Evolutionary conservation across 2,797 vertebrate species (phyloP).

Genomic region (Lutjanus argentimaculatus): DNA sequence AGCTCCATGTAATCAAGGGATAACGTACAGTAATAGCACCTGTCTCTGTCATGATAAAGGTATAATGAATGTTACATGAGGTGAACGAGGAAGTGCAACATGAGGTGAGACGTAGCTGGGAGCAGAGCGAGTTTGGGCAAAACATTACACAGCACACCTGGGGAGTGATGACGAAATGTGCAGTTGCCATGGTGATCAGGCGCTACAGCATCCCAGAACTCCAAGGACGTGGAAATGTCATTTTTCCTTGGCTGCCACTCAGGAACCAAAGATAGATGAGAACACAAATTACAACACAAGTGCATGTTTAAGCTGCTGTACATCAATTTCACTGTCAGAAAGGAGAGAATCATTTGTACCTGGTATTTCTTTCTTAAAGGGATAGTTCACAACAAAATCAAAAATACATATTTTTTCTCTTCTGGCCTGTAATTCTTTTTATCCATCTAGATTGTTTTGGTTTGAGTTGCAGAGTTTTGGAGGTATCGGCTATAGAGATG

Average conservation of each 20-base stretch:
- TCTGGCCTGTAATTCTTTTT: no score
- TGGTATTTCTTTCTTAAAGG: neutral
- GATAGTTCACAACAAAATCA: no score
- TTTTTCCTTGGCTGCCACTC: constrained; percentile 48
- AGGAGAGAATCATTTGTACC: neutral
- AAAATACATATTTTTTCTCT: no score
- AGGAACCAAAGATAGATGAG: constrained; percentile 30
- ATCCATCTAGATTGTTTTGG: no score
- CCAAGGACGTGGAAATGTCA: constrained; percentile 62
- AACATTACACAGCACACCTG: constrained; percentile 76
- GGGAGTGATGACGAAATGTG: constrained; percentile 67
- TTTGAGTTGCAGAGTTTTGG: no score
- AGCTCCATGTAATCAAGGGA: neutral
- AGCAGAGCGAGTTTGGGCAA: constrained; percentile 57
- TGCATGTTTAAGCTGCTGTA: neutral
- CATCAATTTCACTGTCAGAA: neutral
- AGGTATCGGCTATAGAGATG: no score
- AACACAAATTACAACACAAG: neutral
- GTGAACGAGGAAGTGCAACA: constrained; percentile 26
- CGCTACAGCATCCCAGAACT: constrained; percentile 68
- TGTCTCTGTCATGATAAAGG: constrained; percentile 11
- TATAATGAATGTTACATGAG: neutral
- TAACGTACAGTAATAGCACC: neutral
- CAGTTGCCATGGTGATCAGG: constrained; percentile 82
- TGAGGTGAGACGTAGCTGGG: constrained; percentile 33